Base-by-base conservation (phyloP, 1,140 invertebrate species). In the Drosophila ambigua region DNA sequence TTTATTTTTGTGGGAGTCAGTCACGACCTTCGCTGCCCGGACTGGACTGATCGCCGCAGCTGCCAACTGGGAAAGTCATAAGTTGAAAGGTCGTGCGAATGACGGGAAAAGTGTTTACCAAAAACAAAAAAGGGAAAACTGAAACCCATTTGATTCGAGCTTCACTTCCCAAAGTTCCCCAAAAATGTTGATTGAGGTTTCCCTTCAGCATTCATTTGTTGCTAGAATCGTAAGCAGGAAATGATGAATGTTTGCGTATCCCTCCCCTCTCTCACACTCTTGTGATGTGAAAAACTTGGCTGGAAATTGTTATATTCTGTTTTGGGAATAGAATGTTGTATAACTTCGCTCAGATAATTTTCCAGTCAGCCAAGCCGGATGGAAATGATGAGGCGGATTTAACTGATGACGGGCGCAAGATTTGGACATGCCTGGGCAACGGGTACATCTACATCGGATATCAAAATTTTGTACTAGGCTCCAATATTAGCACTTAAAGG, bases 81-180 rank as follows among this genome's bases (percentile, higher is more conserved):
- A 76, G 73, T 77, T 77, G 63, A 77, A 76, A 77, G 73, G 72
- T 77, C 73, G 73, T 77, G 73, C 76, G 72, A 77, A 77, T 69
- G 73, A 66, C 64, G 50, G 31, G 43, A 76, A 66, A 59, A 74
- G 61, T 69, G 63, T 69, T 69, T 54, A 49, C 35, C 44, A 50
- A 60, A 72, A 44, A 65, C 28, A 5, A 72, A 74, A 73, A 75
- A 67, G 48, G 71, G 72, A 74, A 74, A 74, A 65, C 51, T 65
- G 46, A 64, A 7, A 23, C 16, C n/a, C 15, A 49, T 49, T 35
- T 55, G 72, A 63, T 76, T 45, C 55, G 28, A 68, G 69, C 51
- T 68, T 55, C 39, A 69, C 35, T 48, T 52, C 64, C 31, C 31
- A 57, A 49, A 62, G 35, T 31, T 72, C 39, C 66, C 28, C 35